Evolutionary conservation across 1,140 invertebrate species (phyloP), one percentile per base, ranked within the genome.

Genomic region (Drosophila sproati): DNA sequence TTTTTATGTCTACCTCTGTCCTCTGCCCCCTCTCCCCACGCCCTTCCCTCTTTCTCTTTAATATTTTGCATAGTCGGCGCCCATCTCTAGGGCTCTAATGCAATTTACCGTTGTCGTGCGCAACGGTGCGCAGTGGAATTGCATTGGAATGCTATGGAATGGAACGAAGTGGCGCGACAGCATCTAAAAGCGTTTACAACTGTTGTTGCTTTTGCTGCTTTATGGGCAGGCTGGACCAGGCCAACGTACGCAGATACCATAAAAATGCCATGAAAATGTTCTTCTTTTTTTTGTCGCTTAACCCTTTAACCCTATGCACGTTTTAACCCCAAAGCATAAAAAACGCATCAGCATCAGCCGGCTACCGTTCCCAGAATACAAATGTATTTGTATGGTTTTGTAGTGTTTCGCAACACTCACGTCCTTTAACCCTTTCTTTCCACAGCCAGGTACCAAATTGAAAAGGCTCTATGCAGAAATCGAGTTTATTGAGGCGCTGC

Each of bases 401-500:
- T 10, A 29, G 10, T 39, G 32, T 3, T 4, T 20, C 20, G 20
- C 20, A 20, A 20, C 20, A 20, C 20, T 20, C 20, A 0, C 20
- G 1, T 20, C 20, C 52, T 41, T 20, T 59, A 31, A 34, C 56
- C 56, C 35, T 37, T 37, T 31, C 56, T 45, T 41, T 32, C 35
- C 35, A 20, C n/a, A 4, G 2, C 4, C 4, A 20, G 37, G 2
- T 12, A 4, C 3, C 43, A n/a, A 45, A 45, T 12, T 39, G 37
- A 39, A 39, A 3, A 37, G 20, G 37, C 35, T 8, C 41, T 10
- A 47, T 60, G 54, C 54, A 31, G 41, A 55, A 39, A 56, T 28
- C 43, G 32, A 60, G 63, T 73, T 68, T 73, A 73, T 69, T 69
- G 71, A 73, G 54, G 71, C 64, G 35, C 32, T 73, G 64, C 64